phyloP scores from a whole-genome alignment of 2,888 invertebrate genomes.

The Diaprepes abbreviatus region DNA sequence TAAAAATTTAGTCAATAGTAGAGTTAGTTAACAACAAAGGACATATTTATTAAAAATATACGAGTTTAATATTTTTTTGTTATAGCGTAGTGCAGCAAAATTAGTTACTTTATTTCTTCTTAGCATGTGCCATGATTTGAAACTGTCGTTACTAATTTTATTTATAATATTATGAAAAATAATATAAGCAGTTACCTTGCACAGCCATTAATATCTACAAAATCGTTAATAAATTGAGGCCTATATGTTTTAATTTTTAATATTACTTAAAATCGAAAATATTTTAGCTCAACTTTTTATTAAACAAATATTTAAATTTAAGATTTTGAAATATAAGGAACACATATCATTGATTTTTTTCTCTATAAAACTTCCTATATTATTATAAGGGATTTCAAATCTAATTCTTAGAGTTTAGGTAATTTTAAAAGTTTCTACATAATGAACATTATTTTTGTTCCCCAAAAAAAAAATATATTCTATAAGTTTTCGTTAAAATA shows the following conservation, averaged over 20 bases:
- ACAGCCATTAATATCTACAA: constrained; percentile 1
- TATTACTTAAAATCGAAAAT: background rate
- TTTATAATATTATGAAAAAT: background rate
- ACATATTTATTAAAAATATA: no score
- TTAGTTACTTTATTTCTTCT: no score
- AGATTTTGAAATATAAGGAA: constrained; percentile 23
- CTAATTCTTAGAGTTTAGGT: constrained; percentile 8
- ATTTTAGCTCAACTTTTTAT: background rate
- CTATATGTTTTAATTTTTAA: constrained; percentile 3
- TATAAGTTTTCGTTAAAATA: no score
- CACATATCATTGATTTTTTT: constrained; percentile 32
- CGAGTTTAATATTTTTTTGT: no score
- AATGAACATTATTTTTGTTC: background rate
- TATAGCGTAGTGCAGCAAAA: no score
- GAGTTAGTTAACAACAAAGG: no score
- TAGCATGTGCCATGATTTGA: no score
- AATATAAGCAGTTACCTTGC: constrained; percentile 4
- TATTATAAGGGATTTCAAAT: constrained; percentile 15
- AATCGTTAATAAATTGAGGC: background rate
- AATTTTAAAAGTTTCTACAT: background rate
- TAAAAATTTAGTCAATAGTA: no score
- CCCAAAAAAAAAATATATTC: no score
- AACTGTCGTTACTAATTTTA: no score
- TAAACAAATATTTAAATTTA: constrained; percentile 15
- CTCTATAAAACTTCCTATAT: constrained; percentile 35